Evolutionary conservation across 1,140 invertebrate species (phyloP).

Genomic region (Batillaria attramentaria): DNA sequence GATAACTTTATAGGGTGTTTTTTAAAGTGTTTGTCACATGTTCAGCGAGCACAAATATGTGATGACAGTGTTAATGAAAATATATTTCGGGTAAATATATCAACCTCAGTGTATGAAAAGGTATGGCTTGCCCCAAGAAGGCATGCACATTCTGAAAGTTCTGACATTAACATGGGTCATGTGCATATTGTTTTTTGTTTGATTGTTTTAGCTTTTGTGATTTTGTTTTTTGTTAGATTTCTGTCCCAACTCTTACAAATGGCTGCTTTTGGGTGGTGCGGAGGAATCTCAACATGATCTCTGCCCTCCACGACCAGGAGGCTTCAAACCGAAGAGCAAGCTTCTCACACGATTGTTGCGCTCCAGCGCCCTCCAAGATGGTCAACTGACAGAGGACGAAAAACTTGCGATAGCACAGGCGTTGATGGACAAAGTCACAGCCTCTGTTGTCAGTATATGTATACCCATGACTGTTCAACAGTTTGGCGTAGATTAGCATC

Average conservation of each 20-base stretch:
- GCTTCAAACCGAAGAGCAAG: not conserved
- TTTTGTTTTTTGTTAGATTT: not conserved
- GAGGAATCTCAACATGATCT: not conserved
- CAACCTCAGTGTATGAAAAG: too few species aligned
- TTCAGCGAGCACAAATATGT: too few species aligned
- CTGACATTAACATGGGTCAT: too few species aligned
- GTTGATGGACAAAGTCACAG: not conserved
- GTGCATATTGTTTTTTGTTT: not conserved
- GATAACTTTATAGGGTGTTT: too few species aligned
- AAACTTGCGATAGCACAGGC: not conserved
- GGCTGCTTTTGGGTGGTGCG: not conserved
- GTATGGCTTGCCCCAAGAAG: too few species aligned
- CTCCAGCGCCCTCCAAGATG: not conserved
- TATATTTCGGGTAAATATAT: too few species aligned
- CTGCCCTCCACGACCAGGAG: not conserved
- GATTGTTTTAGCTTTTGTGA: not conserved
- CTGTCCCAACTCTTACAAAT: slow-evolving; percentile 13
- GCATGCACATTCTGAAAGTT: too few species aligned
- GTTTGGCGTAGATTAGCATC: too few species aligned
- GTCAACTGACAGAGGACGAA: not conserved
- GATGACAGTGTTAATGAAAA: too few species aligned
- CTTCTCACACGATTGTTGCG: not conserved
- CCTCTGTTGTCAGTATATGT: not conserved
- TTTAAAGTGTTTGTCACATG: too few species aligned
- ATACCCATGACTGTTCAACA: too few species aligned